Conservation (phyloP, 2,888 invertebrate genomes). For the Lepidochitona cinerea region DNA sequence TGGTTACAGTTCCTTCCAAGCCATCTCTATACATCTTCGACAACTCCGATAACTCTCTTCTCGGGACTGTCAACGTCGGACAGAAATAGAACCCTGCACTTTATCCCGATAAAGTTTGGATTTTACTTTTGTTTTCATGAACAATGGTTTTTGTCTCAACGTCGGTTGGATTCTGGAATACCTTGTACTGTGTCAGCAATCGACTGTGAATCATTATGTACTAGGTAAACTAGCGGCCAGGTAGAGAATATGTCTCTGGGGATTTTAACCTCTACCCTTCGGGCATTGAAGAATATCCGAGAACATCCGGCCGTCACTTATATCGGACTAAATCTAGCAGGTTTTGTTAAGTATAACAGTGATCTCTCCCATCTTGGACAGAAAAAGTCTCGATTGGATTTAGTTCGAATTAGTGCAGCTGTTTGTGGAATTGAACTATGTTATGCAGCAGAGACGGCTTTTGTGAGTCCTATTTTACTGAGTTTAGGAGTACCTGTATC, state of each 20-base stretch:
- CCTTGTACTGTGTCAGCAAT: no score
- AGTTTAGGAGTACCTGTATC: conserved; percentile 92
- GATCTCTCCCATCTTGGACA: conserved; percentile 40
- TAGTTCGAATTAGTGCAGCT: conserved; percentile 90
- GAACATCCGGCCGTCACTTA: conserved; percentile 39
- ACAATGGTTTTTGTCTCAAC: no score
- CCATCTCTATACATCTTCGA: no score
- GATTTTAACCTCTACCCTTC: conserved; percentile 54
- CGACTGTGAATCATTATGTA: no score
- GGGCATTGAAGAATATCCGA: conserved; percentile 54
- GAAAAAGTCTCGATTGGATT: conserved; percentile 71
- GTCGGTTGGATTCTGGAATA: no score
- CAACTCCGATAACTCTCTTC: no score
- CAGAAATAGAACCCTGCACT: no score
- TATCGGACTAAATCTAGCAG: conserved; percentile 38
- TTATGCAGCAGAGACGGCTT: conserved; percentile 97
- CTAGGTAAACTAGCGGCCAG: background rate
- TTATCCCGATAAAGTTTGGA: no score
- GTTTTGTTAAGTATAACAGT: conserved; percentile 28
- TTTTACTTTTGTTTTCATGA: no score
- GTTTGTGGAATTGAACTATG: conserved; percentile 99
- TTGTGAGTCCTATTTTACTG: conserved; percentile 93
- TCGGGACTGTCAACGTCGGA: no score
- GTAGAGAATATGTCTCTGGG: conserved; percentile 58
- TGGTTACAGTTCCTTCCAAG: no score